A percentile compares a stretch with the other conserved stretches of the same genome.
phyloP scores from a whole-genome alignment of 2,797 vertebrate genomes.

The Podargus strigoides region DNA sequence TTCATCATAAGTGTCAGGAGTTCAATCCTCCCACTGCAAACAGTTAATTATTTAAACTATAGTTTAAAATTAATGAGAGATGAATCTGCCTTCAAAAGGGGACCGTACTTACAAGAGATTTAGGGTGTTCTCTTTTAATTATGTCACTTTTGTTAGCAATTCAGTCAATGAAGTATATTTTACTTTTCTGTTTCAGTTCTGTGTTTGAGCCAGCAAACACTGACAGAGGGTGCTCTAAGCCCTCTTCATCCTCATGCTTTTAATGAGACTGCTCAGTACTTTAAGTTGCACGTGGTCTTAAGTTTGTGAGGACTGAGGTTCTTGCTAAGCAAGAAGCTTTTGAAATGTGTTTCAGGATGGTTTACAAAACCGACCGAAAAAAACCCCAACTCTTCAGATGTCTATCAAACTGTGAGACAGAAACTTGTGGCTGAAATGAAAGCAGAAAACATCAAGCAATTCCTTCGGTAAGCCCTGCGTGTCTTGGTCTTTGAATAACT shows the following conservation, averaged over 20 bases:
- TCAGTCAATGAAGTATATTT: not conserved
- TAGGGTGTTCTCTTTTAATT: not conserved
- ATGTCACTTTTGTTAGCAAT: not conserved
- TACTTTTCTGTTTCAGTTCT: not conserved
- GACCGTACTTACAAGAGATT: not conserved
- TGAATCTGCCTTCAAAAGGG: not conserved
- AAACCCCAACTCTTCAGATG: not conserved
- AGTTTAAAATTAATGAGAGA: not conserved
- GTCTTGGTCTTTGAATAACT: not conserved
- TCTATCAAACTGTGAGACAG: slow-evolving; percentile 61
- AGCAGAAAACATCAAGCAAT: slow-evolving; percentile 80
- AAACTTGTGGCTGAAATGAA: slow-evolving; percentile 85
- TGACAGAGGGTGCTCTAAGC: not conserved
- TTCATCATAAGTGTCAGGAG: not conserved
- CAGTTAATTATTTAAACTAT: not conserved
- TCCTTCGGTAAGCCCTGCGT: slow-evolving; percentile 75
- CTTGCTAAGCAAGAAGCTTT: not conserved
- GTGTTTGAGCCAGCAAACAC: not conserved
- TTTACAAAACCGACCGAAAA: slow-evolving; percentile 67
- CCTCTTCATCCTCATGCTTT: not conserved
- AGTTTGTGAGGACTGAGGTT: not conserved
- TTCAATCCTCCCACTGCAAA: not conserved
- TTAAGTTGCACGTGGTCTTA: not conserved
- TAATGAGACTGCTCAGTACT: not conserved
- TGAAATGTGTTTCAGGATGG: slow-evolving; percentile 79